Evolutionary conservation across 2,797 vertebrate species (phyloP), one percentile per base, ranked within the genome.

Genomic region (Platalea minor): DNA sequence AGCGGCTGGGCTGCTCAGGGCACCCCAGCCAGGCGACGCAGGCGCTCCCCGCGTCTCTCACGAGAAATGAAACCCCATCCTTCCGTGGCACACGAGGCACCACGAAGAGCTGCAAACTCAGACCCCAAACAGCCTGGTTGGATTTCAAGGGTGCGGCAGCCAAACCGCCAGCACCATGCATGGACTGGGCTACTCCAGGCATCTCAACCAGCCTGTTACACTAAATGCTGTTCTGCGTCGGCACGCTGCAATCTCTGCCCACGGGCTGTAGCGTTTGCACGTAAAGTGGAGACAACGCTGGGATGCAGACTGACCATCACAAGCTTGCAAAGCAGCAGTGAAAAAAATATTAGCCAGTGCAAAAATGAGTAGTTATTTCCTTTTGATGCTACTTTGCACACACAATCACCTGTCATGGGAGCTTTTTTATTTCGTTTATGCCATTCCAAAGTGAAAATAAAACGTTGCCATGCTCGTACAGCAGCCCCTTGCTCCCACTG

Each of bases 231-330:
- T 8, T 54, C 16, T 33, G 33, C 13, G 39, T 25, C 29, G 3
- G 8, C 39, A 26, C 8, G 0, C 23, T 28, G 35, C 31, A 46
- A 10, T 17, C 63, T 53, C 74, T 82, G 89, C 50, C 65, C 31
- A 2, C 0, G 2, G 81, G 35, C 73, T 59, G 26, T 28, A 76
- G 24, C 0, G 0, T 29, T 50, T 31, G 23, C 29, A 5, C 3
- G 1, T 6, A 2, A 46, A 70, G 5, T 0, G 1, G 33, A 67
- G 29, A 21, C 31, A 73, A 3, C 37, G 5, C 10, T 6, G 43
- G 29, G 21, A 8, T 59, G 43, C 26, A 70, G 24, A 29, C 33
- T 67, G 72, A 56, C 26, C 64, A 56, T 35, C 25, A 41, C 10
- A 14, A 26, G 17, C 37, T 68, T 68, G 45, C 46, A 76, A 83